These are phyloP conservation scores for Echinops telfairi DNA, from an alignment of 2,113 vertebrate species.

Conservation along the genomic window DNA sequence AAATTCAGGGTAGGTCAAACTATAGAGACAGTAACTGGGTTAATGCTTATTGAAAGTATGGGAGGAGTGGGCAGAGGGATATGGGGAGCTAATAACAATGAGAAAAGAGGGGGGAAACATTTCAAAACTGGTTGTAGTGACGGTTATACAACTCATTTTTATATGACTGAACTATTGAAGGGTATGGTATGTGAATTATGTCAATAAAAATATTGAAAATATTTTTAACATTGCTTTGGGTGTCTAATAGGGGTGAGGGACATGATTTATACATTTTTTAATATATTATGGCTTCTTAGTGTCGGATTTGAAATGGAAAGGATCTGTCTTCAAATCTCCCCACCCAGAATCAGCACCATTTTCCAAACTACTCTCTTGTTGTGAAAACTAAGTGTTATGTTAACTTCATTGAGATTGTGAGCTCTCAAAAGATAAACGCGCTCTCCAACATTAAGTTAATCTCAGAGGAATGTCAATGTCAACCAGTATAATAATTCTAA, in stretches of 20 bases:
- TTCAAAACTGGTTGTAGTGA: no score
- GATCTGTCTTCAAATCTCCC: constrained; percentile 1
- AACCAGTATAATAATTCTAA: constrained; percentile 37
- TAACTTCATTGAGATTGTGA: constrained; percentile 51
- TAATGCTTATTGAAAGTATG: no score
- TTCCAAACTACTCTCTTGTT: constrained; percentile 3
- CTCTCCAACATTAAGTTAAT: constrained; percentile 57
- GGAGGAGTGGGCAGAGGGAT: no score
- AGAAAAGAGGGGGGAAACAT: no score
- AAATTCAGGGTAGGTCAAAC: no score
- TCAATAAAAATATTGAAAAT: background rate
- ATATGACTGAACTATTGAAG: no score
- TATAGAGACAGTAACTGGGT: no score
- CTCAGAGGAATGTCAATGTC: constrained; percentile 65
- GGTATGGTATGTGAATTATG: no score
- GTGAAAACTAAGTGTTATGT: constrained; percentile 59
- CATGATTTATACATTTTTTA: background rate
- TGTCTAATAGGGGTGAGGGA: background rate
- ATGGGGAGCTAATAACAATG: no score
- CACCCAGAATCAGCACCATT: constrained; percentile 51
- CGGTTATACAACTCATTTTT: no score
- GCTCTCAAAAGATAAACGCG: constrained; percentile 52
- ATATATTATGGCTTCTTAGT: constrained; percentile 23
- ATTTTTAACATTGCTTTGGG: constrained; percentile 15
- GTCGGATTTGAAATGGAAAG: constrained; percentile 60